These are phyloP conservation scores for Azorinus chamasolen DNA, from an alignment of 2,888 invertebrate species.

Conservation along the genomic window DNA sequence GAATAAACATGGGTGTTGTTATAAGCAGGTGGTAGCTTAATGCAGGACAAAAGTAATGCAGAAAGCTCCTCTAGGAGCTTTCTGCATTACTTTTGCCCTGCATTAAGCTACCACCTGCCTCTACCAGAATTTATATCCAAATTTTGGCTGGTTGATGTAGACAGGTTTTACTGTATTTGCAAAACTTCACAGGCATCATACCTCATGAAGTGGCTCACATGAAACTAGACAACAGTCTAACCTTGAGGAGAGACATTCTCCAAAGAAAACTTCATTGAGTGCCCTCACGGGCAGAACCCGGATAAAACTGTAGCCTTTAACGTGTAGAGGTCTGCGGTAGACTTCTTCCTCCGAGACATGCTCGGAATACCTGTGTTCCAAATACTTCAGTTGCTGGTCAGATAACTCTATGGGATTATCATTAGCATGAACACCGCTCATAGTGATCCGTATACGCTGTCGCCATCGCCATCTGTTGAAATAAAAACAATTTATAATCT, in stretches of 20 bases:
- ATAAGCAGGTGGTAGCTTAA: too few species aligned
- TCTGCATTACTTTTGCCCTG: too few species aligned
- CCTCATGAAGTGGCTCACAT: too few species aligned
- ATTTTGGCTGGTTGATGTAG: too few species aligned
- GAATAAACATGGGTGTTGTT: too few species aligned
- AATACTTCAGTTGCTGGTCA: conserved; percentile 89
- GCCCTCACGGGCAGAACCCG: conserved; percentile 94
- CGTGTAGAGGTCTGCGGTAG: conserved; percentile 45
- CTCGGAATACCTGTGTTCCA: conserved; percentile 87
- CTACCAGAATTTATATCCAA: too few species aligned
- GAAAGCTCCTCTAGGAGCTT: too few species aligned
- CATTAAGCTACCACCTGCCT: too few species aligned
- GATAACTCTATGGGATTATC: conserved; percentile 91
- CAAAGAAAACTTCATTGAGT: conserved; percentile 99
- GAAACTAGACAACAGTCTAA: too few species aligned
- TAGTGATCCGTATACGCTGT: conserved; percentile 94
- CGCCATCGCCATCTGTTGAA: conserved; percentile 92
- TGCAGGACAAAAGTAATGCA: too few species aligned
- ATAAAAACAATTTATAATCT: neutral
- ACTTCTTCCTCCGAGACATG: conserved; percentile 82
- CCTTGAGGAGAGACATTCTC: conserved; percentile 96
- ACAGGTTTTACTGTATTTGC: too few species aligned
- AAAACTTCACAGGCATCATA: too few species aligned
- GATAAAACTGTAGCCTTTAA: conserved; percentile 47
- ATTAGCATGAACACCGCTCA: conserved; percentile 90